Conservation (phyloP, 2,797 vertebrate species). For the Chiroxiphia lanceolata region DNA sequence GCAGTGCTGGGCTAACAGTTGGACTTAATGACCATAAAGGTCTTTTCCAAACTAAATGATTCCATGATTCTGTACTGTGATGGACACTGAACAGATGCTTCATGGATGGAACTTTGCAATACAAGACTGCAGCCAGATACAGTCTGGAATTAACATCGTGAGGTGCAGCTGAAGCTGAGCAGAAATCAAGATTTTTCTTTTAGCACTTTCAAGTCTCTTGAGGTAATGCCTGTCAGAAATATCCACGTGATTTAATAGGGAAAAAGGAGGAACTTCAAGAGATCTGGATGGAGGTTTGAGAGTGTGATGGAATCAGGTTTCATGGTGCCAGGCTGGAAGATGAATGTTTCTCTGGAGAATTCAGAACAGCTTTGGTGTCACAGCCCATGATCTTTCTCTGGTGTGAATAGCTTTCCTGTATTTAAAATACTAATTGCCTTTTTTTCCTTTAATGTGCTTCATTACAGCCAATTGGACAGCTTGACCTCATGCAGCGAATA, state of each 20-base stretch:
- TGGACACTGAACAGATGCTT: background rate
- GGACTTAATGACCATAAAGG: background rate
- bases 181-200: background rate
- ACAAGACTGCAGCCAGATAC: background rate
- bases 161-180: background rate
- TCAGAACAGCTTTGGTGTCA: background rate
- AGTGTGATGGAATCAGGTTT: background rate
- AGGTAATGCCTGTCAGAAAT: background rate
- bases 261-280: background rate
- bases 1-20: background rate
- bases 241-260: background rate
- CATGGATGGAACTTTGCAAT: background rate
- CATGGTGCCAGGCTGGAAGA: background rate
- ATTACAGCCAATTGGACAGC: background rate
- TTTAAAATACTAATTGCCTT: background rate
- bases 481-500: background rate
- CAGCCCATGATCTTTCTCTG: background rate
- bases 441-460: background rate
- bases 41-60: background rate
- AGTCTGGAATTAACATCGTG: background rate
- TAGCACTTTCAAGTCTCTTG: background rate
- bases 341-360: background rate
- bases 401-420: background rate
- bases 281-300: background rate
- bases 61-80: background rate